Base-by-base conservation (phyloP, 2,113 vertebrate genomes). In the Lophura nycthemera region DNA sequence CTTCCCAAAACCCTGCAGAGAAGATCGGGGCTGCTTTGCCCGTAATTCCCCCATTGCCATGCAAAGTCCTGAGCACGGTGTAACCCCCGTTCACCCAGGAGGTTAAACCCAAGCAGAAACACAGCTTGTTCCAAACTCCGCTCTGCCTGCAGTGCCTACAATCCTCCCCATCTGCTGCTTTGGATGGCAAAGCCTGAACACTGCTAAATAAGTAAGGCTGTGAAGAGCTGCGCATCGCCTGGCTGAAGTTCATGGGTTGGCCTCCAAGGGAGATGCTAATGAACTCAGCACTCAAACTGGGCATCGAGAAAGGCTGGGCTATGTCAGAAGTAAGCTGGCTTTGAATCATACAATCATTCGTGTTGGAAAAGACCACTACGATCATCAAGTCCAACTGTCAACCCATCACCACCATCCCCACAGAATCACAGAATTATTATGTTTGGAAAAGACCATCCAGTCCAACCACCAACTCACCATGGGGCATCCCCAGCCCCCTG, bases 1-100 rank as follows among this genome's bases (percentile, higher is more conserved):
- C 32, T 38, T 42, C 21, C 16, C 1, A 1, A 52, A 69, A 43
- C 42, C 1, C 4, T 0, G 6, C 27, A 7, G 52, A 16, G 17
- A 36, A 21, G 1, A 5, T 8, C 3, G 1, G 66, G 1, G 61
- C 2, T 0, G 40, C 13, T 2, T 25, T 3, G 61, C 38, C 45
- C 56, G 8, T 19, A 19, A 19, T 32, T 57, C 54, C 61, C 80
- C 6, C 4, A 64, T 8, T 1, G 36, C 1, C 1, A 34, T 4
- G 2, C 76, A 11, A 20, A 40, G 7, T 52, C 45, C 52, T 13
- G 67, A 67, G 69, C 30, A 0, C 0, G 2, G 83, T 1, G 0
- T 10, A 15, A 13, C 43, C 38, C 18, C 57, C 70, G 32, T 42
- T 42, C 47, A 24, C 64, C 11, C 0, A 25, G 79, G 57, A 90